These are phyloP conservation scores for Spheniscus mendiculus DNA, from an alignment of 2,113 vertebrate genomes.

Conservation along the genomic window DNA sequence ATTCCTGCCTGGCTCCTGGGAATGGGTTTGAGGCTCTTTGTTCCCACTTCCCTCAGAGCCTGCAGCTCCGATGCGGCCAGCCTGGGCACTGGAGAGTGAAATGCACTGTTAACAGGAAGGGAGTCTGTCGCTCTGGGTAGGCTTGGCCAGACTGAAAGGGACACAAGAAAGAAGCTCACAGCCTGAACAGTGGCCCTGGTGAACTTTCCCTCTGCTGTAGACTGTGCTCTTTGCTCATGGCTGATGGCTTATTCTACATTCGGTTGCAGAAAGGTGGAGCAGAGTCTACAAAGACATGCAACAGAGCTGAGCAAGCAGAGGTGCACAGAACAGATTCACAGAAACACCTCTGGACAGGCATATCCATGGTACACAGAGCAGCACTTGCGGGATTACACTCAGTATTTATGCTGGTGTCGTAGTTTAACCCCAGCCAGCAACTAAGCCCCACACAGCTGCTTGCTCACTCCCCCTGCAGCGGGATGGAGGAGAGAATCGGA, in stretches of 20 bases:
- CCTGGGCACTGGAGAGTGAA: background rate
- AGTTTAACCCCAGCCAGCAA: too few species aligned
- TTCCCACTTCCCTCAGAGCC: background rate
- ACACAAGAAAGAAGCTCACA: background rate
- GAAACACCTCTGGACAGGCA: background rate
- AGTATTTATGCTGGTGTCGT: background rate
- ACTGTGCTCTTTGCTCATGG: background rate
- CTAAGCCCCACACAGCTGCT: too few species aligned
- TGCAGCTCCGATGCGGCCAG: background rate
- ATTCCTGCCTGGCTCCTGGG: background rate
- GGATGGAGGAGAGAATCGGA: too few species aligned
- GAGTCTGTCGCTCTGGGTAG: background rate
- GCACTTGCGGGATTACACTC: background rate
- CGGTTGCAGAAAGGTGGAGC: background rate
- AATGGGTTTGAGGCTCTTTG: background rate
- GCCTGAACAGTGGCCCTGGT: background rate
- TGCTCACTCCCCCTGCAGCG: too few species aligned
- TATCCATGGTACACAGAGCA: background rate
- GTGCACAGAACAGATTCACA: background rate
- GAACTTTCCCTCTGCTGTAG: background rate
- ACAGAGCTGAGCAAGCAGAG: background rate
- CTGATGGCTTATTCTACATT: background rate
- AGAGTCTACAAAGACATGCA: background rate
- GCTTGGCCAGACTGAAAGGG: background rate
- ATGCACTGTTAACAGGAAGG: background rate